phyloP scores from a whole-genome alignment of 2,888 invertebrate genomes.

The Tiliacea aurago region DNA sequence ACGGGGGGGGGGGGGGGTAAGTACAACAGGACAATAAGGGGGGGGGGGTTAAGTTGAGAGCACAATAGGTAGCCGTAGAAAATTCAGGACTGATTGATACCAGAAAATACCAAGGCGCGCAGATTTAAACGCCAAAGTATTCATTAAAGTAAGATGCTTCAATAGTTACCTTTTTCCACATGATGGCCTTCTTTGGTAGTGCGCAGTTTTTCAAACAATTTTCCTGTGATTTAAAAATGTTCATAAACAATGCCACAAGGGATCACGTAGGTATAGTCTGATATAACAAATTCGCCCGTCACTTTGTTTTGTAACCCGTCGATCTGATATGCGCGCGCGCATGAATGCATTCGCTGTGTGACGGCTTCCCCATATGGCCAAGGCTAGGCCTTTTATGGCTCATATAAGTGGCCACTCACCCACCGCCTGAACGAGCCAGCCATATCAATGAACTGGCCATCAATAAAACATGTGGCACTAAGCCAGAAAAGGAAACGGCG shows the following conservation, averaged over 20 bases:
- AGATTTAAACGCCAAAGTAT: conserved; percentile 9
- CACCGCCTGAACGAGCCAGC: conserved; percentile 89
- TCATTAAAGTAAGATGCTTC: conserved; percentile 39
- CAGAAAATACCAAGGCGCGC: conserved; percentile 1
- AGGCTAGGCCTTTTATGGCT: conserved; percentile 89
- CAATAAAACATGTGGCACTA: conserved; percentile 90
- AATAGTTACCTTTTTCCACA: conserved; percentile 49
- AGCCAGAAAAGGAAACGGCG: conserved; percentile 89
- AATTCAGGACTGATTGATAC: conserved; percentile 3
- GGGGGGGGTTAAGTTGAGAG: background rate
- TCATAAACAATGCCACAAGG: conserved; percentile 55
- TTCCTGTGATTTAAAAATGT: conserved; percentile 50
- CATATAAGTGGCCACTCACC: conserved; percentile 90
- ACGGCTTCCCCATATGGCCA: conserved; percentile 90
- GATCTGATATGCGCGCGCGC: conserved; percentile 87
- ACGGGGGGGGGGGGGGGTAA: too few species aligned
- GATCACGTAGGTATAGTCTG: conserved; percentile 68
- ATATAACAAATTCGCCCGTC: conserved; percentile 78
- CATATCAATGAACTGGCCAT: conserved; percentile 90
- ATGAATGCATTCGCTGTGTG: conserved; percentile 88
- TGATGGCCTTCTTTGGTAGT: conserved; percentile 34
- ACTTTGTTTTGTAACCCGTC: conserved; percentile 83
- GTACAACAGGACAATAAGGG: too few species aligned
- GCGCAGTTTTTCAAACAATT: conserved; percentile 48
- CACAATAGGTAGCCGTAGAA: background rate